Evolutionary conservation across 1,140 invertebrate genomes (phyloP).

Genomic region (Parasteatoda tepidariorum): DNA sequence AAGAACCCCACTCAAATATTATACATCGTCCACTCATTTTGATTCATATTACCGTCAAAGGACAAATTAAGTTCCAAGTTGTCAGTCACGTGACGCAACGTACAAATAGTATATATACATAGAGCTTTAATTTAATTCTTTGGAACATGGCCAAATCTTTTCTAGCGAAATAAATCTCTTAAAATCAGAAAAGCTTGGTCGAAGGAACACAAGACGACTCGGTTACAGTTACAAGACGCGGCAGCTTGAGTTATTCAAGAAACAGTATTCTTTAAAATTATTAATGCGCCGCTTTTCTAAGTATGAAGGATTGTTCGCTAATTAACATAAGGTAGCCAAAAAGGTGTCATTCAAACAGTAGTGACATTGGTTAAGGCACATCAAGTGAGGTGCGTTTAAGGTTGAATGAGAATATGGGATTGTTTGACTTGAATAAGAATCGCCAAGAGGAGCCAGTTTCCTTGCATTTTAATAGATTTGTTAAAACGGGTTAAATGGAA

Average conservation of each 20-base stretch:
- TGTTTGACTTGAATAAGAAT: no score
- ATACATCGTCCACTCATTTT: not conserved
- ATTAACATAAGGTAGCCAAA: not conserved
- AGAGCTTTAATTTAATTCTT: not conserved
- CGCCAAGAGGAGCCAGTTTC: no score
- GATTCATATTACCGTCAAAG: no score
- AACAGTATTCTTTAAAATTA: not conserved
- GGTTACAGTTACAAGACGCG: not conserved
- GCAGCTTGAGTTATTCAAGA: not conserved
- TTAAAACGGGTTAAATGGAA: no score
- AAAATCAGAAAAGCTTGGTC: not conserved
- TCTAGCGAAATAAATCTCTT: not conserved
- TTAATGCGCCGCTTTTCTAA: not conserved
- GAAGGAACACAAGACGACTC: not conserved
- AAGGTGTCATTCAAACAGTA: not conserved
- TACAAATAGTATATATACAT: not conserved
- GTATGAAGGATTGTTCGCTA: not conserved
- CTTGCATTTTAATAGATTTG: no score
- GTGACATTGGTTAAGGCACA: not conserved
- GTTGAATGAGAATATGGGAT: no score
- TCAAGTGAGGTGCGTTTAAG: no score
- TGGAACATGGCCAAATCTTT: not conserved
- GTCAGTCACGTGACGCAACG: not conserved
- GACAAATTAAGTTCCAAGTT: not conserved
- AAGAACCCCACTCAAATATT: not conserved